A percentile compares a stretch with the other conserved stretches of the same genome.
These are phyloP conservation scores for Sebastes reedi DNA, from an alignment of 2,797 vertebrate genomes.

Conservation along the genomic window DNA sequence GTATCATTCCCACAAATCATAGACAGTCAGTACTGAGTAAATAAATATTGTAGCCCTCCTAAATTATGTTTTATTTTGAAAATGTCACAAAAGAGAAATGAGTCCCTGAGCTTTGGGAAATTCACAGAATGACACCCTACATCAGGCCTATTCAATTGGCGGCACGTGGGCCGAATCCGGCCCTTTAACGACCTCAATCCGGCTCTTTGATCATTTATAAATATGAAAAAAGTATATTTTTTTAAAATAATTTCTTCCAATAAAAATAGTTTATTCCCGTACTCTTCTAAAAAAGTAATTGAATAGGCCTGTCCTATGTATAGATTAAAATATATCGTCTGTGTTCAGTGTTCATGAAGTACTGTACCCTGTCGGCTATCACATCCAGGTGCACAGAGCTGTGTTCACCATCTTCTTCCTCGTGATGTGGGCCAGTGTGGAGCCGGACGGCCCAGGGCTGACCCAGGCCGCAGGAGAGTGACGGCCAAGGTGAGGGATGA, in stretches of 20 bases:
- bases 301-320: background rate
- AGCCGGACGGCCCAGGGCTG: constrained; percentile 91
- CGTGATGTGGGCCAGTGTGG: constrained; percentile 33
- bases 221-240: too few species aligned
- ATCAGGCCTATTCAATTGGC: too few species aligned
- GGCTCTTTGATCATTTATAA: too few species aligned
- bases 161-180: too few species aligned
- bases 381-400: constrained; percentile 68
- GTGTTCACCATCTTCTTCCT: constrained; percentile 46
- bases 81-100: background rate
- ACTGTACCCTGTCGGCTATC: constrained; percentile 69
- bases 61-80: background rate
- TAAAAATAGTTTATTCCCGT: too few species aligned
- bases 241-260: too few species aligned
- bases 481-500: constrained; percentile 18
- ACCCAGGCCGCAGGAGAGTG: constrained; percentile 62
- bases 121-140: background rate
- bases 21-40: background rate
- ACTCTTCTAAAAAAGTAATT: too few species aligned
- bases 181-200: too few species aligned
- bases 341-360: background rate
- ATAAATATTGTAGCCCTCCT: background rate
- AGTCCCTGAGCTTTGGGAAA: background rate
- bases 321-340: background rate
- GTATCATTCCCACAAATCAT: background rate